Conservation (phyloP, 2,888 invertebrate genomes). For the Drosophila sordidapex region DNA sequence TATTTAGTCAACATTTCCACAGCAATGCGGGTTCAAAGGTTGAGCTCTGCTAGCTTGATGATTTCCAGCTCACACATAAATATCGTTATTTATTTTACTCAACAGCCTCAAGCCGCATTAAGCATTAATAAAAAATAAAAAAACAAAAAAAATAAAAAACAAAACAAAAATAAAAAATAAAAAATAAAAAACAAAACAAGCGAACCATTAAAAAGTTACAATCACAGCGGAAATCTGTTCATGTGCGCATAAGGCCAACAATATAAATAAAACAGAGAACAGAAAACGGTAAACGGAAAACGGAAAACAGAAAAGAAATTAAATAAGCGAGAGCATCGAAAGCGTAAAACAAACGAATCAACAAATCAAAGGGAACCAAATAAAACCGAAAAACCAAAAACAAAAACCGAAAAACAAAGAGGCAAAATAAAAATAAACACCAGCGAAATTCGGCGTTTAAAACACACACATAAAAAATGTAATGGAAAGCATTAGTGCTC, state of each 20-base stretch:
- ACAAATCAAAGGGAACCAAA: slow-evolving; percentile 24
- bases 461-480: slow-evolving; percentile 83
- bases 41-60: neutral
- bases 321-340: slow-evolving; percentile 28
- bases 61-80: slow-evolving; percentile 2
- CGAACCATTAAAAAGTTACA: slow-evolving; percentile 52
- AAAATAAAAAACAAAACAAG: slow-evolving; percentile 32
- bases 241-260: slow-evolving; percentile 20
- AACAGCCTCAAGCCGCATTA: slow-evolving; percentile 33
- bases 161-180: slow-evolving; percentile 28
- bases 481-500: slow-evolving; percentile 85
- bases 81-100: slow-evolving; percentile 18
- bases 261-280: neutral
- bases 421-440: slow-evolving; percentile 30
- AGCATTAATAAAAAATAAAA: slow-evolving; percentile 44
- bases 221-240: slow-evolving; percentile 51
- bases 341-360: slow-evolving; percentile 49
- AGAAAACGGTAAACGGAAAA: neutral
- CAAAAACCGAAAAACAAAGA: slow-evolving; percentile 3
- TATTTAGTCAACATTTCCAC: slow-evolving; percentile 3
- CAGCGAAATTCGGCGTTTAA: slow-evolving; percentile 68
- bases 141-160: slow-evolving; percentile 14
- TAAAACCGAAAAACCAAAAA: neutral
- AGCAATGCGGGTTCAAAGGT: slow-evolving; percentile 19
- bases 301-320: slow-evolving; percentile 13